Percentiles rank a stretch among this genome's conserved stretches.
Evolutionary conservation across 2,888 invertebrate species (phyloP).

Genomic region (Argynnis bischoffii): DNA sequence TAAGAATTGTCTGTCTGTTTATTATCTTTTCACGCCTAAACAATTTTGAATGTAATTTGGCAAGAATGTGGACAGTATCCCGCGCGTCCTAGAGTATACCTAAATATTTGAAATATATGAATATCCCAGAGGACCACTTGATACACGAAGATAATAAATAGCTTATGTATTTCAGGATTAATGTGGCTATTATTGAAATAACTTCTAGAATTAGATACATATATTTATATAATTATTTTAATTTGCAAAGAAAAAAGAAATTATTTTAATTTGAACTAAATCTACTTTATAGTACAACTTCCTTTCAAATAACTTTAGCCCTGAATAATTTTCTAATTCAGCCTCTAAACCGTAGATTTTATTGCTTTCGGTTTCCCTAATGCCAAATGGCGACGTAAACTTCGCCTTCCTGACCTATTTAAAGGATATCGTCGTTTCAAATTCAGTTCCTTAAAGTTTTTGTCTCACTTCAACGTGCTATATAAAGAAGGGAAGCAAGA

Average conservation of each 20-base stretch:
- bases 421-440: conserved; percentile 72
- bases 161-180: no score
- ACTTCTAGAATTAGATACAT: no score
- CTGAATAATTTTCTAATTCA: conserved; percentile 71
- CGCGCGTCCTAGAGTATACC: no score
- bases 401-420: conserved; percentile 82
- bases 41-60: conserved; percentile 46
- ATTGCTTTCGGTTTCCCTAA: conserved; percentile 73
- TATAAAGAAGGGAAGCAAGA: conserved; percentile 54
- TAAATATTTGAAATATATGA: no score
- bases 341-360: conserved; percentile 65
- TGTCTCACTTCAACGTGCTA: conserved; percentile 55
- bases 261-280: conserved; percentile 34
- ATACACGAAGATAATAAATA: no score
- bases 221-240: no score
- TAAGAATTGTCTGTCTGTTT: no score
- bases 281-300: conserved; percentile 40
- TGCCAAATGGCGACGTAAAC: conserved; percentile 73
- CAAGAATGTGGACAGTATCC: conserved; percentile 38
- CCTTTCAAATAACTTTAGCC: conserved; percentile 45
- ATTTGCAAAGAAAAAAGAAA: no score
- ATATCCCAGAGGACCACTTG: no score
- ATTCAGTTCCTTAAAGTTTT: conserved; percentile 55
- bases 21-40: no score
- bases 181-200: no score